Evolutionary conservation across 2,113 vertebrate genomes (phyloP), one percentile per base, ranked within the genome.

Genomic region (Thalassoma bifasciatum): DNA sequence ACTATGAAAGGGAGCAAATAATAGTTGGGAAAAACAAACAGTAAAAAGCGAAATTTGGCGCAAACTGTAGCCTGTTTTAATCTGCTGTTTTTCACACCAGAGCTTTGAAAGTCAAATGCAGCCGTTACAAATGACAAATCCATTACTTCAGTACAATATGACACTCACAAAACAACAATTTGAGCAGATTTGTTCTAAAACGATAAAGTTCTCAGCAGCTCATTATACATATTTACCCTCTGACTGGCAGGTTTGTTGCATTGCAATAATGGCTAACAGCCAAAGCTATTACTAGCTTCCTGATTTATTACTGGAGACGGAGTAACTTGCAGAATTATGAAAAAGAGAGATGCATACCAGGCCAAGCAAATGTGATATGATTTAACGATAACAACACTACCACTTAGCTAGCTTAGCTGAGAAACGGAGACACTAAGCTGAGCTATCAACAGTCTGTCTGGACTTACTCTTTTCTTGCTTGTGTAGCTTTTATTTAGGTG

Each of bases 31-130:
- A 19, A 17, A 17, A 46, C 4, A 17, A 16, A 16, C 8, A 16
- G 44, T 1, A 46, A 16, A 46, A 46, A 5, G 16, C 19, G 44
- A 17, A 26, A 44, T 78, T 34, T 34, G 21, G 53, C 60, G 78
- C 49, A 65, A 26, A 75, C 26, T 56, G 44, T 34, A n/a, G 17
- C 46, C 46, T 49, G 24, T 30, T 66, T 36, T 5, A 30, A 62
- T n/a, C 23, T n/a, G 26, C n/a, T 58, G 14, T 34, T 5, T 10
- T 10, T 21, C 54, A 19, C 9, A 38, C 13, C 13, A 42, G 10
- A 14, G 14, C 51, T 42, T 30, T 63, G 21, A 46, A 40, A 53
- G 19, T 42, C 10, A 42, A 42, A 42, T 17, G 13, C 17, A 16
- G 44, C 16, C 14, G 6, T 30, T 30, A 46, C 14, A 19, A 17